Conservation (phyloP, 2,113 vertebrate genomes). For the Falco punctatus region DNA sequence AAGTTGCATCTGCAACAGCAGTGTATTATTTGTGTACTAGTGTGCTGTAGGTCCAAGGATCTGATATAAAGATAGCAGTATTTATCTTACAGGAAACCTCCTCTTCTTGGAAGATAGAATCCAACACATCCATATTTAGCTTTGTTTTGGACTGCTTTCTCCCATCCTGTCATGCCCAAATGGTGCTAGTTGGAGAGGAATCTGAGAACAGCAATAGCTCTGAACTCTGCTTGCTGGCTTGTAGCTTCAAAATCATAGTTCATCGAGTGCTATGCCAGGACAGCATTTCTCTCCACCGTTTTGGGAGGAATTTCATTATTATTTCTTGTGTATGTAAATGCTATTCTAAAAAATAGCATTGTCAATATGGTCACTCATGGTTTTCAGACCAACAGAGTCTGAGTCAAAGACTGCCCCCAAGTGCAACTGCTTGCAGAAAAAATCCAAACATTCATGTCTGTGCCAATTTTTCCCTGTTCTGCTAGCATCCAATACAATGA, state of each 20-base stretch:
- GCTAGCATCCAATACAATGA: not conserved
- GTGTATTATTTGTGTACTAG: rapidly evolving
- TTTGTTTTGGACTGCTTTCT: not conserved
- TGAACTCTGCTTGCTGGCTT: not conserved
- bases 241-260: not conserved
- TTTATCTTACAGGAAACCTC: not conserved
- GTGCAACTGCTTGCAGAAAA: not conserved
- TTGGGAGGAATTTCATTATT: not conserved
- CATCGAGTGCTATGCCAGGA: not conserved
- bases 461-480: not conserved
- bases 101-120: not conserved
- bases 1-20: not conserved
- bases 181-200: not conserved
- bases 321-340: not conserved
- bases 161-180: not conserved
- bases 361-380: not conserved
- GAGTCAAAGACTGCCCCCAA: not conserved
- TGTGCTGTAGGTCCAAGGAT: not conserved
- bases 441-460: not conserved
- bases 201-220: not conserved
- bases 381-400: not conserved
- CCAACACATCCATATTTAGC: not conserved
- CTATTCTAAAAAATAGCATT: not conserved
- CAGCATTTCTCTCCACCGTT: not conserved
- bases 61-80: not conserved